Percentiles rank a stretch among this genome's conserved stretches.
phyloP scores from a whole-genome alignment of 2,113 vertebrate species.

The Grallaria varia region DNA sequence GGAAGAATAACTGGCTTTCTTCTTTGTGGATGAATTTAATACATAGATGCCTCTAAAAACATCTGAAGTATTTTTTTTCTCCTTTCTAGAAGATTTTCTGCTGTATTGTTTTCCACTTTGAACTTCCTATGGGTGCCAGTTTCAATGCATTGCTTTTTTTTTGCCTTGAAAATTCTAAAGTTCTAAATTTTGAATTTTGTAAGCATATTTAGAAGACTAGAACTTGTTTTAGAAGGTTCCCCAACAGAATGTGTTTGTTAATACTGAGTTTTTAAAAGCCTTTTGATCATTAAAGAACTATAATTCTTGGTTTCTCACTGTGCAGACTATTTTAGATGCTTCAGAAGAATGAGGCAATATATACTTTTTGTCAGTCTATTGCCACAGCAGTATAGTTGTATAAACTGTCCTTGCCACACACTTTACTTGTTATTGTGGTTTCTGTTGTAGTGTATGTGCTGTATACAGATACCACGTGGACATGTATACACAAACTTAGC shows the following conservation, averaged over 20 bases:
- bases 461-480: not conserved
- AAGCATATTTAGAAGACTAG: not conserved
- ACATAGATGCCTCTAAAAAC: not conserved
- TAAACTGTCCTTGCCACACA: not conserved
- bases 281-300: not conserved
- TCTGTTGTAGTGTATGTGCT: not conserved
- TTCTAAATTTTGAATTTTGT: not conserved
- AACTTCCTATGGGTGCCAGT: not conserved
- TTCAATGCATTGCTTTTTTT: not conserved
- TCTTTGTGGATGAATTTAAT: not conserved
- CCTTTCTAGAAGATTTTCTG: not conserved
- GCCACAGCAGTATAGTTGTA: rapidly evolving
- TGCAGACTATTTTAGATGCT: not conserved
- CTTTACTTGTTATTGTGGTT: not conserved
- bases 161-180: not conserved
- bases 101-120: not conserved
- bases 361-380: not conserved
- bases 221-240: not conserved
- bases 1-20: not conserved
- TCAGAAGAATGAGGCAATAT: not conserved
- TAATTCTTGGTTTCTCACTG: not conserved
- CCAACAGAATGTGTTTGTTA: not conserved
- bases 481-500: not conserved
- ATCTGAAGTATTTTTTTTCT: not conserved
- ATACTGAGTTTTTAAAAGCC: not conserved